Evolutionary conservation across 2,797 vertebrate genomes (phyloP).

Genomic region (Poeciliopsis presidionis): DNA sequence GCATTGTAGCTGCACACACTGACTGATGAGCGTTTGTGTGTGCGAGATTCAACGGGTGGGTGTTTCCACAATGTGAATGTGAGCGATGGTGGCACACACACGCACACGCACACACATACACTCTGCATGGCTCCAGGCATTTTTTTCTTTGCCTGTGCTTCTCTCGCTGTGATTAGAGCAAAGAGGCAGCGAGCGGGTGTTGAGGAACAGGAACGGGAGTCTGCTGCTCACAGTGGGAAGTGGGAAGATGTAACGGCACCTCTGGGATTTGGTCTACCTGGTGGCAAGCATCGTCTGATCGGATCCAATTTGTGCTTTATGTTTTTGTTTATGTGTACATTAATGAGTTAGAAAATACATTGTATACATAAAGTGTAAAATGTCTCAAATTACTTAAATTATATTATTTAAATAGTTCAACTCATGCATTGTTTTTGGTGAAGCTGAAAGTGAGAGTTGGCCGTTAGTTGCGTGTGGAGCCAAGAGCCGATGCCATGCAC

Average conservation of each 20-base stretch:
- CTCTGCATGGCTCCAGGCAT: constrained; percentile 57
- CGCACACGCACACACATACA: constrained; percentile 23
- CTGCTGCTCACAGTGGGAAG: constrained; percentile 68
- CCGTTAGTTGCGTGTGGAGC: constrained; percentile 29
- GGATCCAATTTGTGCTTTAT: constrained; percentile 60
- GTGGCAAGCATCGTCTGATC: constrained; percentile 58
- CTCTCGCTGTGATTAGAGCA: constrained; percentile 71
- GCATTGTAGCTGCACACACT: constrained; percentile 40
- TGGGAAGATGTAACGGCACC: constrained; percentile 70
- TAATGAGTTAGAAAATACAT: constrained; percentile 13
- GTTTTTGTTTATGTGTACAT: constrained; percentile 55
- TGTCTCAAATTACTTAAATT: not conserved
- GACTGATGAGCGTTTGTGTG: constrained; percentile 25
- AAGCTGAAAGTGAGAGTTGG: constrained; percentile 16
- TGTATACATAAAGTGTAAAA: constrained; percentile 2
- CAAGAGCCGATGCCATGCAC: constrained; percentile 49
- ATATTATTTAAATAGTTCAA: not conserved
- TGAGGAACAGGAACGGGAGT: constrained; percentile 61
- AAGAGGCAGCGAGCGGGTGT: constrained; percentile 58
- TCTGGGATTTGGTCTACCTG: constrained; percentile 66
- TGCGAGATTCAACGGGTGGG: constrained; percentile 46
- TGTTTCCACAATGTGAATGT: constrained; percentile 51
- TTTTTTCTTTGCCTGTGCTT: constrained; percentile 56
- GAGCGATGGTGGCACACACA: constrained; percentile 33
- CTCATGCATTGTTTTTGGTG: not conserved